Evolutionary conservation across 1,140 invertebrate genomes (phyloP).

Genomic region (Ceratina australensis): DNA sequence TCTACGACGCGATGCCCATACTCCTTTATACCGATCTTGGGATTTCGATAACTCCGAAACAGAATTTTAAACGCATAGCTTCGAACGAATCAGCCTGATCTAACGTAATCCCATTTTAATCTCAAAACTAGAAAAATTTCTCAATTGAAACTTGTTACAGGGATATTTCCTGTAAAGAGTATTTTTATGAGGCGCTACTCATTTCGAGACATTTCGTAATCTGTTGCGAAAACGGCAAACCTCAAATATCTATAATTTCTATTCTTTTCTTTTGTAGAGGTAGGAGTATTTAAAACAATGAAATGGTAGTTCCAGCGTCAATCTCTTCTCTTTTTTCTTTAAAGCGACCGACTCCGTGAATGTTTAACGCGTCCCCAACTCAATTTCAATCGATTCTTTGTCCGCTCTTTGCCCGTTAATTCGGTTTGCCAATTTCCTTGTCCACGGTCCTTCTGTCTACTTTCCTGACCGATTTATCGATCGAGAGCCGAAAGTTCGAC

Average conservation of each 20-base stretch:
- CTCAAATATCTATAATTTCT: too few species aligned
- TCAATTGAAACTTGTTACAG: too few species aligned
- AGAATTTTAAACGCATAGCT: neutral
- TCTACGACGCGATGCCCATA: slow-evolving; percentile 14
- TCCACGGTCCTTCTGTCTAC: neutral
- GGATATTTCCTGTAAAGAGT: too few species aligned
- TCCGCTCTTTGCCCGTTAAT: slow-evolving; percentile 22
- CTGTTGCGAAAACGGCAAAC: too few species aligned
- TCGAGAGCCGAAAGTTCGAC: slow-evolving; percentile 19
- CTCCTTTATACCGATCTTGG: neutral
- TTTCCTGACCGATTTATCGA: slow-evolving; percentile 8
- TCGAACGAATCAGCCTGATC: neutral
- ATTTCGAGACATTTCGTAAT: too few species aligned
- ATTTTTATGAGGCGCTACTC: too few species aligned
- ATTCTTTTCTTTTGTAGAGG: too few species aligned
- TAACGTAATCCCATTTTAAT: too few species aligned
- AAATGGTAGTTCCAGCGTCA: neutral
- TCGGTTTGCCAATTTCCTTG: slow-evolving; percentile 27
- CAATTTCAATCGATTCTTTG: neutral
- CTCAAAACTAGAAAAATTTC: too few species aligned
- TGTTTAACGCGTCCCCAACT: neutral
- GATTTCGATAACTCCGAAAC: neutral
- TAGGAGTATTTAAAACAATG: too few species aligned
- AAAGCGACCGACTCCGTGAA: neutral
- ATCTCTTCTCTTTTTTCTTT: neutral